Evolutionary conservation across 2,797 vertebrate species (phyloP).

Genomic region (Poecile montanus): DNA sequence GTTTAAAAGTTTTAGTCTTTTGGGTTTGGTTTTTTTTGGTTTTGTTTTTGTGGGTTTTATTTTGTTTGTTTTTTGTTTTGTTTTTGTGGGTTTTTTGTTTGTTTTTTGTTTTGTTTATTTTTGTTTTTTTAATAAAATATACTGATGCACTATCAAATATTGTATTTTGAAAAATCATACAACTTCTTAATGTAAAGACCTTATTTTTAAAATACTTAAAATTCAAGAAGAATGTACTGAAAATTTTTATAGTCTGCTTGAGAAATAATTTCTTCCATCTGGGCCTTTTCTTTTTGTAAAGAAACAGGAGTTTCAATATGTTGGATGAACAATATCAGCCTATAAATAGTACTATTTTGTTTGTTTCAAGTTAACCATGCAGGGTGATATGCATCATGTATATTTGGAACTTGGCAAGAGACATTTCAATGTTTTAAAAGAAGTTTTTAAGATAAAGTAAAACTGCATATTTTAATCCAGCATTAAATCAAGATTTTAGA

Average conservation of each 20-base stretch:
- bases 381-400: neutral
- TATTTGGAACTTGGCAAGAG: neutral
- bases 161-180: neutral
- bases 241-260: neutral
- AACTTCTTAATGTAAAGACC: neutral
- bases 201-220: neutral
- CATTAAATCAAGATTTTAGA: neutral
- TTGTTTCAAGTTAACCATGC: neutral
- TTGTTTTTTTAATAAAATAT: neutral
- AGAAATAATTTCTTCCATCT: conserved; percentile 10
- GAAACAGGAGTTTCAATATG: neutral
- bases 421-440: neutral
- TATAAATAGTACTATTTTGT: neutral
- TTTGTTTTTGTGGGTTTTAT: too few species aligned
- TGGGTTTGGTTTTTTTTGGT: too few species aligned
- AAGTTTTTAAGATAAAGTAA: neutral
- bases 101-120: too few species aligned
- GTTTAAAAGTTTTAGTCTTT: neutral
- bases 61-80: too few species aligned
- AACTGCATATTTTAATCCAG: neutral
- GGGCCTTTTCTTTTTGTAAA: neutral
- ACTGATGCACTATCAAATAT: neutral
- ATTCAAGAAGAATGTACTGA: neutral
- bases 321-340: neutral
- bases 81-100: too few species aligned